phyloP scores from a whole-genome alignment of 1,140 invertebrate genomes.

The Popillia japonica region DNA sequence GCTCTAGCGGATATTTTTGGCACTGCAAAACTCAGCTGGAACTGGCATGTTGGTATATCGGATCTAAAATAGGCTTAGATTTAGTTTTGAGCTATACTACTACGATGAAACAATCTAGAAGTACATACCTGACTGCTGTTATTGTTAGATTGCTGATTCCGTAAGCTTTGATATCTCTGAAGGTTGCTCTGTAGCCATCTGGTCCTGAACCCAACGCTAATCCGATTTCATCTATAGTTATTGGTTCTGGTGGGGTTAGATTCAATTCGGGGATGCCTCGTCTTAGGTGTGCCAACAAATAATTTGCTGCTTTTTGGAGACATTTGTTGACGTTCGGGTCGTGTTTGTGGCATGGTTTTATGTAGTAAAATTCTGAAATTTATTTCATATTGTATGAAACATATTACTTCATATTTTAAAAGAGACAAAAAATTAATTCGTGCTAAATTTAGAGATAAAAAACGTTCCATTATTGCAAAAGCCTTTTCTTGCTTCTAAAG shows the following conservation, averaged over 20 bases:
- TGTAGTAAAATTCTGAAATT: constrained; percentile 64
- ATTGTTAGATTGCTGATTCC: constrained; percentile 80
- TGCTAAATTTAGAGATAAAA: no score
- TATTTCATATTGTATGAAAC: neutral
- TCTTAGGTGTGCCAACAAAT: constrained; percentile 72
- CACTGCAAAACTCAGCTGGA: constrained; percentile 79
- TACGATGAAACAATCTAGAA: neutral
- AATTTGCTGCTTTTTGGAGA: constrained; percentile 74
- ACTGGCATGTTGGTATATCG: constrained; percentile 77
- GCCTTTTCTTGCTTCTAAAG: no score
- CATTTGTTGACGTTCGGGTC: constrained; percentile 78
- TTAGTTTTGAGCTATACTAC: neutral
- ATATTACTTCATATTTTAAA: no score
- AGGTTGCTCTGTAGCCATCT: constrained; percentile 79
- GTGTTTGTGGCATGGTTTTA: constrained; percentile 72
- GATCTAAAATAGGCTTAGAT: constrained; percentile 64
- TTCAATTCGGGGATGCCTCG: constrained; percentile 71
- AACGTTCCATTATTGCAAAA: no score
- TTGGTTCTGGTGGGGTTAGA: constrained; percentile 74
- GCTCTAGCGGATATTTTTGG: constrained; percentile 79
- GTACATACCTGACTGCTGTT: constrained; percentile 74
- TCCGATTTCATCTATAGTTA: constrained; percentile 81
- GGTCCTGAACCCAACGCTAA: constrained; percentile 78
- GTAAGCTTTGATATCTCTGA: constrained; percentile 78
- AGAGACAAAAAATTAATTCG: no score